Percentiles rank a stretch among this genome's conserved stretches.
Evolutionary conservation across 2,888 invertebrate species (phyloP).

Genomic region (Drosophila neonasuta): DNA sequence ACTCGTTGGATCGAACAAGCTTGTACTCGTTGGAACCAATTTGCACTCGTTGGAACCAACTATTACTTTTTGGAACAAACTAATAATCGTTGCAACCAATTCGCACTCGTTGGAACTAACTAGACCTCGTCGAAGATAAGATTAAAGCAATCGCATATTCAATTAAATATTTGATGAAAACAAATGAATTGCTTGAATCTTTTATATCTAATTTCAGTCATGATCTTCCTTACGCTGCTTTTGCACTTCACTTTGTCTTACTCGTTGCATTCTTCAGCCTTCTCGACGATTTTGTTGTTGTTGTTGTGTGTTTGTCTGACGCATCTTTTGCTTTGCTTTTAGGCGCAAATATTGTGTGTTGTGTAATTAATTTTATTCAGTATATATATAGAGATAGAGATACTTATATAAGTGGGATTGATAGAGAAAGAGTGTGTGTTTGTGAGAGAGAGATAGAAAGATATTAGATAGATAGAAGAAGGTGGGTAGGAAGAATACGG

Average conservation of each 20-base stretch:
- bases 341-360: constrained; percentile 7
- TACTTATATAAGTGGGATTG: constrained; percentile 14
- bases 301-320: neutral
- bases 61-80: no score
- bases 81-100: no score
- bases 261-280: neutral
- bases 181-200: no score
- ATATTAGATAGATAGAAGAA: neutral
- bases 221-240: neutral
- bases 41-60: no score
- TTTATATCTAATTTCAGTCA: no score
- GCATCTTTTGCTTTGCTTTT: constrained; percentile 29
- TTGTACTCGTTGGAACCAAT: no score
- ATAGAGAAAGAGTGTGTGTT: neutral
- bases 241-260: neutral
- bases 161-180: no score
- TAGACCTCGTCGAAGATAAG: no score
- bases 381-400: constrained; percentile 8
- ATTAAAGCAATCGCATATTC: no score
- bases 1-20: no score
- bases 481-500: neutral
- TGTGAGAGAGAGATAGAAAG: neutral
- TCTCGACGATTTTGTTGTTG: constrained; percentile 7
- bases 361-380: constrained; percentile 17
- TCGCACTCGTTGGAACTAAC: no score